Conservation (phyloP, 2,888 invertebrate genomes). For the Limnephilus marmoratus region DNA sequence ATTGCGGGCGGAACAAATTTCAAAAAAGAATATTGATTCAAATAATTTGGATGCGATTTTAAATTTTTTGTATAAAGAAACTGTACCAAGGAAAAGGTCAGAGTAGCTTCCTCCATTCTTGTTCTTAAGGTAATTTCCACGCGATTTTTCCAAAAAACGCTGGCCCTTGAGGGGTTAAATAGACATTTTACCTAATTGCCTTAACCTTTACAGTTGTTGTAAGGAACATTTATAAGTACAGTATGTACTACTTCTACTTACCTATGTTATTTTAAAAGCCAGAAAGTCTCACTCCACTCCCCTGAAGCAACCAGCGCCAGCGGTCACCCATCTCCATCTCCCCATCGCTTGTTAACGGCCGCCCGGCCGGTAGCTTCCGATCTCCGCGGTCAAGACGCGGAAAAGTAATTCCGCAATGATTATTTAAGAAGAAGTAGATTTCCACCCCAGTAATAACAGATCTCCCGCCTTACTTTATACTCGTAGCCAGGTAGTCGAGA, state of each 20-base stretch:
- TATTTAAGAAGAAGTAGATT: background rate
- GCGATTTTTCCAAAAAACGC: too few relatives aligned
- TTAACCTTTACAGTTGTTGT: background rate
- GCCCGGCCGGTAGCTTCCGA: background rate
- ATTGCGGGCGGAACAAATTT: too few relatives aligned
- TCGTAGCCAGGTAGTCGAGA: background rate
- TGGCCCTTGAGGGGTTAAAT: too few relatives aligned
- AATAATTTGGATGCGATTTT: too few relatives aligned
- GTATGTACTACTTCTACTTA: background rate
- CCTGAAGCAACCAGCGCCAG: background rate
- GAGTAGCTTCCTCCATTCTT: too few relatives aligned
- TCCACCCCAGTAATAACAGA: background rate
- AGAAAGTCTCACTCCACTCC: too few relatives aligned
- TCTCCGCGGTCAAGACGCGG: conserved; percentile 52
- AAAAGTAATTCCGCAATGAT: conserved; percentile 50
- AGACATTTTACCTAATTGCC: too few relatives aligned
- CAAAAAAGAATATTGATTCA: too few relatives aligned
- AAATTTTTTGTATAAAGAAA: too few relatives aligned
- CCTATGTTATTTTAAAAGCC: too few relatives aligned
- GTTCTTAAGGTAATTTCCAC: too few relatives aligned
- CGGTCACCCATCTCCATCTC: background rate
- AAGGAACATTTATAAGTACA: background rate
- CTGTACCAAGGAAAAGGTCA: too few relatives aligned
- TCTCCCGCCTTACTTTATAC: conserved; percentile 3
- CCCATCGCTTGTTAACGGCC: conserved; percentile 6